Evolutionary conservation across 2,797 vertebrate genomes (phyloP), one percentile per base, ranked within the genome.

Genomic region (Microctenopoma stevenorrisi): DNA sequence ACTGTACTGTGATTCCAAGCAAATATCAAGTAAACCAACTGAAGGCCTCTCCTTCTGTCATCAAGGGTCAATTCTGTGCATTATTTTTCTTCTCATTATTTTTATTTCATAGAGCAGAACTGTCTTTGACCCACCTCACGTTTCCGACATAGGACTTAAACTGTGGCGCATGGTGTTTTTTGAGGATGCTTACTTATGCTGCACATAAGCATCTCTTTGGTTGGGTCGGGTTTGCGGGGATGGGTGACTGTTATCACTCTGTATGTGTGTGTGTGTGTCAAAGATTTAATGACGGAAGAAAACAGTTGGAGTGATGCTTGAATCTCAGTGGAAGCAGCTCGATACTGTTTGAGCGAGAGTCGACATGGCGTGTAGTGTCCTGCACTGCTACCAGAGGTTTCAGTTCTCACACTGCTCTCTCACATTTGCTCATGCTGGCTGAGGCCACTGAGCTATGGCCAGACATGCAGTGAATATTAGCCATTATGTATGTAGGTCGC

Each of bases 201-300:
- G 86, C 87, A 91, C 86, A 85, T 76, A 56, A 82, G 78, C 83
- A 69, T 87, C 82, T 86, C 78, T 87, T 82, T 76, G 68, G 57
- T 82, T 57, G 56, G 73, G 69, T 59, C 16, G 14, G 62, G 68
- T 49, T 62, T 51, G 40, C 49, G 55, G 50, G 64, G 42, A 56
- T 50, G 60, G 48, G 56, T 64, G 74, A 70, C 37, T 77, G 47
- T 72, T 76, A 68, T 80, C 54, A 67, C 14, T 76, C n/a, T 42
- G 70, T 49, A 58, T 67, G 79, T 54, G 75, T 57, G 74, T 56
- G 71, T 64, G 74, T 15, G 54, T 55, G 77, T 46, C 52, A 54
- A 49, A 78, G 70, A 64, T 63, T 65, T 61, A 79, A 33, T 3
- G 9, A 62, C 68, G 69, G 84, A 83, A 66, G 66, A 83, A 71